phyloP scores from a whole-genome alignment of 2,797 vertebrate genomes.

The Paramormyrops hopkinsi region DNA sequence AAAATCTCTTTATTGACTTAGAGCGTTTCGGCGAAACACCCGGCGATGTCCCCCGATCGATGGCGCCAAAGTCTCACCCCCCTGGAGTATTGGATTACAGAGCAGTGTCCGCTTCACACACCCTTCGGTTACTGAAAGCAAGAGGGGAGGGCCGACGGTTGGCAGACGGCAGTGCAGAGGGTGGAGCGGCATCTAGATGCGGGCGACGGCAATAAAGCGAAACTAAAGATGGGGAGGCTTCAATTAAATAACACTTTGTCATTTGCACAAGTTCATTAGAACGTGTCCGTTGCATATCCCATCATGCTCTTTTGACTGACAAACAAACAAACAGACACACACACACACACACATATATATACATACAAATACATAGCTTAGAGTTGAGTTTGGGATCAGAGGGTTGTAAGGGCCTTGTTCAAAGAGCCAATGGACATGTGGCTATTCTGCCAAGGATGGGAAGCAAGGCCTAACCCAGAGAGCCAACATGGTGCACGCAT shows the following conservation, averaged over 20 bases:
- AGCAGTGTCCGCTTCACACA: not conserved
- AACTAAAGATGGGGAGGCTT: not conserved
- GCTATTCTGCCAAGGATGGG: not conserved
- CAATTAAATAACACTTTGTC: not conserved
- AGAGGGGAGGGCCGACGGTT: not conserved
- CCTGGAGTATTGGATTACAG: not conserved
- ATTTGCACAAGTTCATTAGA: not conserved
- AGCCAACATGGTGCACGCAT: not conserved
- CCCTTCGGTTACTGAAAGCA: not conserved
- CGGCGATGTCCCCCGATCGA: not conserved
- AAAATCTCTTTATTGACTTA: conserved; percentile 12
- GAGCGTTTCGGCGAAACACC: not conserved
- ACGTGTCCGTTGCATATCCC: not conserved
- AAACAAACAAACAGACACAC: not conserved
- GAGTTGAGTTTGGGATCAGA: not conserved
- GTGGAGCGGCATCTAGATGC: not conserved
- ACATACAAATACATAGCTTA: not conserved
- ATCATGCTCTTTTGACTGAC: not conserved
- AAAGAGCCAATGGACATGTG: not conserved
- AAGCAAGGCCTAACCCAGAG: not conserved
- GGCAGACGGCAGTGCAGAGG: not conserved
- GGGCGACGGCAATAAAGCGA: not conserved
- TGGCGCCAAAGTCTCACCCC: not conserved
- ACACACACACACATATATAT: not conserved
- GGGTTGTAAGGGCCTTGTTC: not conserved